phyloP scores from a whole-genome alignment of 1,140 invertebrate genomes.

The Nautilus pompilius region DNA sequence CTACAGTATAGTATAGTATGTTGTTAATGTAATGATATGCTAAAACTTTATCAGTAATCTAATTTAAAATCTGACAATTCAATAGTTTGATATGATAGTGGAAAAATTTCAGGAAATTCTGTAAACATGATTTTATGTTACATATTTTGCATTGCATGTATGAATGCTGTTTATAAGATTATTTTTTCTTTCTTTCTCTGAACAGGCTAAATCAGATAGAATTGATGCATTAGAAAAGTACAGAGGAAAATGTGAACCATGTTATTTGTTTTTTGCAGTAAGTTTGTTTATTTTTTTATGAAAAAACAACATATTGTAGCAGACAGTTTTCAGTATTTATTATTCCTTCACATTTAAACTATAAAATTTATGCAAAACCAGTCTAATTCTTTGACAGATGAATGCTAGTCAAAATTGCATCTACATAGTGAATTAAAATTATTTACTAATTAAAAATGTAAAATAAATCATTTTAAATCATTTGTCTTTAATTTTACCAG shows the following conservation, averaged over 20 bases:
- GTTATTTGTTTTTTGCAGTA: constrained; percentile 86
- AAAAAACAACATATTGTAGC: background rate
- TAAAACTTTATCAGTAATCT: too few relatives aligned
- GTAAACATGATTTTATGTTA: too few relatives aligned
- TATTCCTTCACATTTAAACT: background rate
- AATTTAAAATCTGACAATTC: too few relatives aligned
- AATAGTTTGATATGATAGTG: too few relatives aligned
- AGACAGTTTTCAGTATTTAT: background rate
- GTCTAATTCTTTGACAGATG: background rate
- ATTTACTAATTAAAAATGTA: background rate
- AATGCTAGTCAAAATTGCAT: background rate
- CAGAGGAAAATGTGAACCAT: constrained; percentile 82
- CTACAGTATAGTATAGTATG: too few relatives aligned
- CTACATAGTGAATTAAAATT: background rate
- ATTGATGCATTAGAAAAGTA: constrained; percentile 77
- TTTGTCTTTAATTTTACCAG: too few relatives aligned
- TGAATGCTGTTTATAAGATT: background rate
- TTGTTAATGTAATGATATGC: too few relatives aligned
- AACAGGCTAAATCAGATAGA: constrained; percentile 78
- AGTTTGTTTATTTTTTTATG: too few relatives aligned
- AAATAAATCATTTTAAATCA: too few relatives aligned
- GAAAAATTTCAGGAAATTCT: too few relatives aligned
- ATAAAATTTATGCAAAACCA: background rate
- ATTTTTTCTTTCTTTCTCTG: constrained; percentile 2
- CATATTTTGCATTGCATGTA: too few relatives aligned